phyloP scores from a whole-genome alignment of 2,797 vertebrate genomes.

The Tapirus indicus region DNA sequence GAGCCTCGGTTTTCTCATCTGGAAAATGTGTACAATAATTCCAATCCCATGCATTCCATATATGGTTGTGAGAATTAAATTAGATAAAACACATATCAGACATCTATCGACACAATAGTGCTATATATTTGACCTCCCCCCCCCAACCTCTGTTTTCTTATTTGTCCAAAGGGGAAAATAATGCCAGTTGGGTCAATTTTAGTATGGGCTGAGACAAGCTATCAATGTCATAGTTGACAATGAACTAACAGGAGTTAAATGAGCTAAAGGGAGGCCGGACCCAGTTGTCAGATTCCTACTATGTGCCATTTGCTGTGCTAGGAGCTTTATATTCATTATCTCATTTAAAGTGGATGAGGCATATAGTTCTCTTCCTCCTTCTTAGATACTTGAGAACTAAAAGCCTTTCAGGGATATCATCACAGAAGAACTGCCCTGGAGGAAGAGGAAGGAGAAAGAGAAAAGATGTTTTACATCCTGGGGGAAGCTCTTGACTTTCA shows the following conservation, averaged over 20 bases:
- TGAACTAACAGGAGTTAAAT: neutral
- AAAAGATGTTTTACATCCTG: neutral
- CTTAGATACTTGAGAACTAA: neutral
- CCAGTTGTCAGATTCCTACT: neutral
- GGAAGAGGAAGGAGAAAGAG: neutral
- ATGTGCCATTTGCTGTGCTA: neutral
- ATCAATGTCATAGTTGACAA: neutral
- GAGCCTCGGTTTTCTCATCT: neutral
- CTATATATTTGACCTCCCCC: neutral
- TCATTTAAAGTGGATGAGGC: neutral
- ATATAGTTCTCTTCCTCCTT: neutral
- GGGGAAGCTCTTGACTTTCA: neutral
- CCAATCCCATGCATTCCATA: neutral
- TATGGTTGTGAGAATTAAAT: neutral
- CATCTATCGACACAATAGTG: neutral
- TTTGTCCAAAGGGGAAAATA: neutral
- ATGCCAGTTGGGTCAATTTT: neutral
- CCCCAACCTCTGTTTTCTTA: neutral
- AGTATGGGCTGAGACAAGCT: neutral
- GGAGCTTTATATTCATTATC: neutral
- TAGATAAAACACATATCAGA: neutral
- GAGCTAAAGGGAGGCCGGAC: neutral
- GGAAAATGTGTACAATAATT: neutral
- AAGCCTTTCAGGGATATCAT: neutral
- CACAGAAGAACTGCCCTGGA: neutral